These are phyloP conservation scores for Noctua comes DNA, from an alignment of 2,888 invertebrate species.

Conservation along the genomic window DNA sequence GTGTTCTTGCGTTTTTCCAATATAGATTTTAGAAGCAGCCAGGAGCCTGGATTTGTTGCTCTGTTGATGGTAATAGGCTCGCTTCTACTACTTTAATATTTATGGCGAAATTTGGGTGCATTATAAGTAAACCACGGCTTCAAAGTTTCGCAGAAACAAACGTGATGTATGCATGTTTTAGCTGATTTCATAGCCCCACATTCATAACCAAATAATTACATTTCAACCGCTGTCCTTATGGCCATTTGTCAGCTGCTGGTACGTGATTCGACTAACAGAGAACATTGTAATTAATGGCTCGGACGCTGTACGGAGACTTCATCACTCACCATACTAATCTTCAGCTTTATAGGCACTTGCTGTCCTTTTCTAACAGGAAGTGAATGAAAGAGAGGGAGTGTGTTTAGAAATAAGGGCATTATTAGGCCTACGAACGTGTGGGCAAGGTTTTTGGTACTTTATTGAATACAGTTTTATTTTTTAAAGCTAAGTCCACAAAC, in stretches of 20 bases:
- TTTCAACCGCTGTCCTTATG: constrained; percentile 68
- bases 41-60: background rate
- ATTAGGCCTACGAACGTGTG: constrained; percentile 11
- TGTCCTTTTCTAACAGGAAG: constrained; percentile 23
- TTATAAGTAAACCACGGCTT: background rate
- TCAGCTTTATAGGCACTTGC: constrained; percentile 46
- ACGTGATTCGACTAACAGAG: constrained; percentile 69
- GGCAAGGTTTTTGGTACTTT: background rate
- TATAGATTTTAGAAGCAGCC: background rate
- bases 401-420: constrained; percentile 37
- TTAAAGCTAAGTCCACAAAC: background rate
- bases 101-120: background rate
- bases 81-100: background rate
- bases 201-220: constrained; percentile 67
- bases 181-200: constrained; percentile 46
- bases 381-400: constrained; percentile 2
- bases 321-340: constrained; percentile 59
- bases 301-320: constrained; percentile 54
- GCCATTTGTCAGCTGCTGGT: constrained; percentile 70
- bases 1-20: background rate
- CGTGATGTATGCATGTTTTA: background rate
- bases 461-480: background rate
- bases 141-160: background rate
- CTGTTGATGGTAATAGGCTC: background rate
- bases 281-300: constrained; percentile 70